Evolutionary conservation across 2,113 vertebrate species (phyloP).

Genomic region (Thryonomys swinderianus): DNA sequence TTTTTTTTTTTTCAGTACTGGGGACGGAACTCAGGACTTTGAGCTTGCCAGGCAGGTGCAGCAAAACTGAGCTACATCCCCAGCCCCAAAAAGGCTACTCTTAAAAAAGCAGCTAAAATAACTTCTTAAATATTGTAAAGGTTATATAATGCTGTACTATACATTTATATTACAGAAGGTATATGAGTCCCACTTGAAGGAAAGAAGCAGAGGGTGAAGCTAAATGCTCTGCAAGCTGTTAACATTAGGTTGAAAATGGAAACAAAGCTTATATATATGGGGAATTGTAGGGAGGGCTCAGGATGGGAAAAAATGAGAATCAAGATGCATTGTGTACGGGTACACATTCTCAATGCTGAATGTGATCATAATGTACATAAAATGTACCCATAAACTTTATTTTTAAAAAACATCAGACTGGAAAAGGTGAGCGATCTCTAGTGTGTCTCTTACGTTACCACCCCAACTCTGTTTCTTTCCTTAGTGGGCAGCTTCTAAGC

Average conservation of each 20-base stretch:
- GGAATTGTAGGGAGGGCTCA: too few species aligned
- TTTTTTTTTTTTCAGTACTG: too few species aligned
- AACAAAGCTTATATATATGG: too few species aligned
- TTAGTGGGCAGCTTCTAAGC: neutral
- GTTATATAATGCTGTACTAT: neutral
- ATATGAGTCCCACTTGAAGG: neutral
- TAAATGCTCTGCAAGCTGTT: neutral
- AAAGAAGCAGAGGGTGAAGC: conserved; percentile 45
- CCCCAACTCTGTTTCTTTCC: neutral
- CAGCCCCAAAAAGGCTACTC: neutral
- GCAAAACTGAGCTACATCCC: too few species aligned
- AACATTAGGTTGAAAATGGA: neutral
- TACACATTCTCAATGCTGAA: too few species aligned
- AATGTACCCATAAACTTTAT: too few species aligned
- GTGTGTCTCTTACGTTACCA: neutral
- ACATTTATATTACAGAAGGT: neutral
- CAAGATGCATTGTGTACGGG: too few species aligned
- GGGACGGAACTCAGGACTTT: too few species aligned
- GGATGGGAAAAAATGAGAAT: too few species aligned
- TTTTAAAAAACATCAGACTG: neutral
- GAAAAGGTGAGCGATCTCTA: neutral
- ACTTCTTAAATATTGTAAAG: conserved; percentile 28
- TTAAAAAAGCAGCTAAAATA: conserved; percentile 33
- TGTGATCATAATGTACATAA: too few species aligned
- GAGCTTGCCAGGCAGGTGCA: too few species aligned